phyloP scores from a whole-genome alignment of 2,797 vertebrate genomes.

The Salmo trutta region DNA sequence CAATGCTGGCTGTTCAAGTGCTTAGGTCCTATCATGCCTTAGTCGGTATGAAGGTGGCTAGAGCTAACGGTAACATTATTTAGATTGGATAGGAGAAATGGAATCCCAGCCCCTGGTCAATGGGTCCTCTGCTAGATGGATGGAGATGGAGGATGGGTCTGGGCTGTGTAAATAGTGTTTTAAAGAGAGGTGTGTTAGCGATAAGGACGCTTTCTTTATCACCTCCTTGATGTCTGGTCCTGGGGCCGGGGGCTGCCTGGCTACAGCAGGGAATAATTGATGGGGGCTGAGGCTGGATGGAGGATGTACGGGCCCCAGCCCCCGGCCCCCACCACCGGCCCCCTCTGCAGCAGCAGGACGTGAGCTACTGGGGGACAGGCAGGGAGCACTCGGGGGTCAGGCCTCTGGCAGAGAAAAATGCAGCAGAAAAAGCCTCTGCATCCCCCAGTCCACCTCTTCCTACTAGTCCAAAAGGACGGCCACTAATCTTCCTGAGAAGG shows the following conservation, averaged over 20 bases:
- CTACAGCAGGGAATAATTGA: slow-evolving; percentile 79
- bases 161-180: slow-evolving; percentile 58
- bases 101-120: slow-evolving; percentile 16
- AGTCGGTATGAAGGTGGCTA: neutral
- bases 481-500: slow-evolving; percentile 74
- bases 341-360: slow-evolving; percentile 19
- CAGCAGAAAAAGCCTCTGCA: slow-evolving; percentile 54
- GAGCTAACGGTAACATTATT: neutral
- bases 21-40: neutral
- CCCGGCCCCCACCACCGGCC: neutral
- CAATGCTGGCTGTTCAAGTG: neutral
- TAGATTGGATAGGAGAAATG: neutral
- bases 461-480: slow-evolving; percentile 59
- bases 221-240: slow-evolving; percentile 60
- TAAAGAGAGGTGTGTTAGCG: slow-evolving; percentile 66
- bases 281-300: slow-evolving; percentile 34
- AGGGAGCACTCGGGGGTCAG: slow-evolving; percentile 65
- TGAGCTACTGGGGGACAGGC: slow-evolving; percentile 31
- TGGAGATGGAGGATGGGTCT: slow-evolving; percentile 22
- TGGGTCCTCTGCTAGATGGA: slow-evolving; percentile 35
- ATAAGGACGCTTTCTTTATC: slow-evolving; percentile 81
- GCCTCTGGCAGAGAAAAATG: slow-evolving; percentile 78
- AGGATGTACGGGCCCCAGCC: slow-evolving; percentile 6
- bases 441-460: slow-evolving; percentile 51
- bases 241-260: neutral